Evolutionary conservation across 2,888 invertebrate species (phyloP).

Genomic region (Neoascia interrupta): DNA sequence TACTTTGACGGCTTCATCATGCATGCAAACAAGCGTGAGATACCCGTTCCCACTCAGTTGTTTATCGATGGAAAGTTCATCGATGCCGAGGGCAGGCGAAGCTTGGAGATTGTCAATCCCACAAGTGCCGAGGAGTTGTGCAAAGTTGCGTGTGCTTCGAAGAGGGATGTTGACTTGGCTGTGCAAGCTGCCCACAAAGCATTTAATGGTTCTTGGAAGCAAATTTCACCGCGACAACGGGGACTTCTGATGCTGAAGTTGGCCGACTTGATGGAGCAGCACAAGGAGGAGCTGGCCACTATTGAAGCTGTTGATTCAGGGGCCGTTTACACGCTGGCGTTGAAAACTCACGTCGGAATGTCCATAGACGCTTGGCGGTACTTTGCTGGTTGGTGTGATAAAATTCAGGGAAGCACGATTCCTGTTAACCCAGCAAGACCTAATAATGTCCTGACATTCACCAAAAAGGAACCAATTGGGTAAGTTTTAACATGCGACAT

Average conservation of each 20-base stretch:
- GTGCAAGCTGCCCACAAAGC: slow-evolving; percentile 93
- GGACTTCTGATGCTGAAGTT: slow-evolving; percentile 91
- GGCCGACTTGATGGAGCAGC: slow-evolving; percentile 96
- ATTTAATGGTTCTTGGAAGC: slow-evolving; percentile 96
- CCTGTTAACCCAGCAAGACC: slow-evolving; percentile 96
- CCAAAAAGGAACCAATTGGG: slow-evolving; percentile 94
- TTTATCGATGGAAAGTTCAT: slow-evolving; percentile 96
- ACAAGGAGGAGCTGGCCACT: slow-evolving; percentile 96
- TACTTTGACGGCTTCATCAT: slow-evolving; percentile 87
- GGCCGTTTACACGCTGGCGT: slow-evolving; percentile 96
- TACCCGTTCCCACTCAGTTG: slow-evolving; percentile 93
- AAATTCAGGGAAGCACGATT: slow-evolving; percentile 94
- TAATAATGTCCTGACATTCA: slow-evolving; percentile 92
- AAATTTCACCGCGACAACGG: slow-evolving; percentile 94
- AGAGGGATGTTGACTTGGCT: slow-evolving; percentile 91
- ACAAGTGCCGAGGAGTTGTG: slow-evolving; percentile 90
- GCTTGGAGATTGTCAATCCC: slow-evolving; percentile 88
- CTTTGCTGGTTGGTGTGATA: slow-evolving; percentile 98
- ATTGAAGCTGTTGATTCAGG: slow-evolving; percentile 96
- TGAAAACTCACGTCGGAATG: slow-evolving; percentile 99
- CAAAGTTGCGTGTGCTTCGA: slow-evolving; percentile 86
- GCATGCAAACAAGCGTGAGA: slow-evolving; percentile 89
- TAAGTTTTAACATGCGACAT: slow-evolving; percentile 75
- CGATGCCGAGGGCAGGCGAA: slow-evolving; percentile 85
- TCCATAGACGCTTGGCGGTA: slow-evolving; percentile 98